Evolutionary conservation across 92 coral and sea anemone species (phyloP).

Genomic region (Epizoanthus ramosus): DNA sequence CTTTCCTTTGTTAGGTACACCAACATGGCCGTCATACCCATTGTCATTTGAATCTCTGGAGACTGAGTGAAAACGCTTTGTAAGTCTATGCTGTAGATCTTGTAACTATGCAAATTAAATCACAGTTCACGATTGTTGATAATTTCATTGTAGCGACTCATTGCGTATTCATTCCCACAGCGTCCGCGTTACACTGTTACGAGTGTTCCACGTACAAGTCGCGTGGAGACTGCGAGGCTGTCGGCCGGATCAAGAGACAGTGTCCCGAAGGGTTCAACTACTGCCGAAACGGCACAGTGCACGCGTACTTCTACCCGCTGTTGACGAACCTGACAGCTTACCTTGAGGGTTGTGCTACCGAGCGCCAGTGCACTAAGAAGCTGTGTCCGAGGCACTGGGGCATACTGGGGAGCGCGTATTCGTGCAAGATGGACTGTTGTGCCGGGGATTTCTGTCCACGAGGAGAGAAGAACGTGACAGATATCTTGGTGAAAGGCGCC

Average conservation of each 20-base stretch:
- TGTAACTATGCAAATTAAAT: no score
- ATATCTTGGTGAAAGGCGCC: background rate
- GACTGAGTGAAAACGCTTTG: no score
- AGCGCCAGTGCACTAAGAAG: conserved; percentile 8
- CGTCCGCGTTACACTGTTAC: conserved; percentile 10
- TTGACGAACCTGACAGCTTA: background rate
- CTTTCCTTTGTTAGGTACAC: no score
- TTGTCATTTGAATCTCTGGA: no score
- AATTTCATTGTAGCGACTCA: no score
- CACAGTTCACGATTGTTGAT: no score
- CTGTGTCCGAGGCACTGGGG: conserved; percentile 20
- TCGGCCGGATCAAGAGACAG: background rate
- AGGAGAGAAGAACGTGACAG: background rate
- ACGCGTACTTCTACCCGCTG: conserved; percentile 1
- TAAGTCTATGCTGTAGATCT: no score
- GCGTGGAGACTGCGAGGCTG: background rate
- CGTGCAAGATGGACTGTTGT: conserved; percentile 22
- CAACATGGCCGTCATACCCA: no score
- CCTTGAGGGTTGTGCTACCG: conserved; percentile 4
- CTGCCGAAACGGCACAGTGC: conserved; percentile 18
- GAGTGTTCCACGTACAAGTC: conserved; percentile 7
- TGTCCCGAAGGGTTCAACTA: conserved; percentile 2
- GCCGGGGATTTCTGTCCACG: conserved; percentile 2
- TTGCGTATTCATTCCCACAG: background rate
- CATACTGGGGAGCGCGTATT: background rate